Evolutionary conservation across 92 coral and sea anemone genomes (phyloP), one percentile per base, ranked within the genome.

Genomic region (Galaxea fascicularis): DNA sequence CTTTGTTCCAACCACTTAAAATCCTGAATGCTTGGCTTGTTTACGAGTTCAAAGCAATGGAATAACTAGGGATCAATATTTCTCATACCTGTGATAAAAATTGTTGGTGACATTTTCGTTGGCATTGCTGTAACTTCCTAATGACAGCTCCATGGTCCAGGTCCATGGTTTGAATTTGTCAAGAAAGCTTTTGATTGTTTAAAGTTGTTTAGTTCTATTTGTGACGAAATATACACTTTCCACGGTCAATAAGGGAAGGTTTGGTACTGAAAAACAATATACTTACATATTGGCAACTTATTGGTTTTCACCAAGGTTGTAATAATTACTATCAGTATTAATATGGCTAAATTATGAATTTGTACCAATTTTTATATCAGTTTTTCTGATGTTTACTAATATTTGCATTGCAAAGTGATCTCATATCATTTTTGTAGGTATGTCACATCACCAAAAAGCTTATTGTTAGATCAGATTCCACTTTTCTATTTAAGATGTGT

Each of bases 391-490:
- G 76, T 79, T 78, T 64, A n/a, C 63, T 47, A 78, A 64, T 47
- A 65, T 78, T 79, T 79, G 84, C 84, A 79, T 51, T 79, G 75
- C 52, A 11, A 79, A 65, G 65, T 30, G 73, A 66, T 79, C 74
- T 66, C 29, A 29, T 79, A 79, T 79, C 84, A 51, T 52, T 77
- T 62, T 79, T 79, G 84, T 79, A 66, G 84, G 84, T 79, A 67
- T 66, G 65, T 66, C 26, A 51, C 8, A 51, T 28, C n/a, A 49
- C 46, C 69, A 71, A 18, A 27, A 35, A 66, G 74, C 75, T 79
- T 66, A 79, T 49, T 66, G 84, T 79, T 65, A 30, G n/a, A 65
- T n/a, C 24, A 3, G 73, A 27, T 63, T n/a, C n/a, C n/a, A n/a
- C n/a, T n/a, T n/a, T n/a, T n/a, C n/a, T n/a, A n/a, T n/a, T n/a